A percentile compares a stretch with the other conserved stretches of the same genome.
Evolutionary conservation across 2,888 invertebrate species (phyloP).

Genomic region (Parapristionchus giblindavisi): DNA sequence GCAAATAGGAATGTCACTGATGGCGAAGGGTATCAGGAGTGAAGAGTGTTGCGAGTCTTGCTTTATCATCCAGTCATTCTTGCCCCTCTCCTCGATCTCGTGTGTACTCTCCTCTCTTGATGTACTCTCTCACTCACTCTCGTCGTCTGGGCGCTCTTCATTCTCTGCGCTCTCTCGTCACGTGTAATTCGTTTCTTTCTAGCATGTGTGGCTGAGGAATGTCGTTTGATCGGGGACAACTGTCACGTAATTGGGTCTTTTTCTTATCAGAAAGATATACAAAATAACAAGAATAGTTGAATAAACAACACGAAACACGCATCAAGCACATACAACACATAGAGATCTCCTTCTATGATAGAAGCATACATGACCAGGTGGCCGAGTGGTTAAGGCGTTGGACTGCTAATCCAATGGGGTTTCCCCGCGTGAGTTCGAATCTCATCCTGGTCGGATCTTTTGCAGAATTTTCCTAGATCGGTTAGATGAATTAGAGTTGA

Average conservation of each 20-base stretch:
- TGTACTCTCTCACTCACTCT: constrained; percentile 6
- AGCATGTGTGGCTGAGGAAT: constrained; percentile 27
- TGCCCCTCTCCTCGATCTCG: not conserved
- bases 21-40: not conserved
- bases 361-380: constrained; percentile 39
- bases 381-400: constrained; percentile 62
- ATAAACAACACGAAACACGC: not conserved
- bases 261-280: not conserved
- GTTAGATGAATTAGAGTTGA: not conserved
- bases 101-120: no score
- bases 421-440: constrained; percentile 49
- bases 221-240: constrained; percentile 20
- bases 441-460: constrained; percentile 43
- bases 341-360: constrained; percentile 20
- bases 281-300: constrained; percentile 20
- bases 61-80: constrained; percentile 23
- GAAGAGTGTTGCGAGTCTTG: constrained; percentile 9
- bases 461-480: not conserved
- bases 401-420: constrained; percentile 62
- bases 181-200: not conserved
- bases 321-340: not conserved
- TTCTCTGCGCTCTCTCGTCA: not conserved
- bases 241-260: constrained; percentile 21
- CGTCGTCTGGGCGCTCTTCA: not conserved
- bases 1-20: not conserved